phyloP scores from a whole-genome alignment of 1,140 invertebrate species.

The Drosophila subpulchrella region DNA sequence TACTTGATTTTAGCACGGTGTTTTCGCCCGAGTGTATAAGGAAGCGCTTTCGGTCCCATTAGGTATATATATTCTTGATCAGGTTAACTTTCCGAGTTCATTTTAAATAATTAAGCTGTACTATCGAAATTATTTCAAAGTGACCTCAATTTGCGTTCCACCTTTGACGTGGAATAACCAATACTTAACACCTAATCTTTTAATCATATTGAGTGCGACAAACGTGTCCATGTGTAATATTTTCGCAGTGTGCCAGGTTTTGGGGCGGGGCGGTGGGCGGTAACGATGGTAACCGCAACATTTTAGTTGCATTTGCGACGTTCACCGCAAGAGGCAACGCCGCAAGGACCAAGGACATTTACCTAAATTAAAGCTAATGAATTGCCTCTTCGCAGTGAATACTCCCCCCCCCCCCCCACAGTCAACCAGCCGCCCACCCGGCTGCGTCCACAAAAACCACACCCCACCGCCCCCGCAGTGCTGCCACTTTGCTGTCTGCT shows the following conservation, averaged over 20 bases:
- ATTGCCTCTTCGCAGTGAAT: slow-evolving; percentile 72
- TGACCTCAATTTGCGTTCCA: too few relatives aligned
- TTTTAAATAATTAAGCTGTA: too few relatives aligned
- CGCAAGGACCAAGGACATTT: slow-evolving; percentile 82
- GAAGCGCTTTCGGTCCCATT: too few relatives aligned
- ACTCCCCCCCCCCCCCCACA: not conserved
- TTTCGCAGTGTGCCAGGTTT: slow-evolving; percentile 6
- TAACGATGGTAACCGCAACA: slow-evolving; percentile 76
- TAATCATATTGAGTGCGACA: not conserved
- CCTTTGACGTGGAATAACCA: too few relatives aligned
- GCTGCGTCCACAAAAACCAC: slow-evolving; percentile 1
- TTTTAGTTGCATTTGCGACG: slow-evolving; percentile 81
- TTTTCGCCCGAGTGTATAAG: too few relatives aligned
- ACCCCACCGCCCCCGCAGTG: slow-evolving; percentile 20
- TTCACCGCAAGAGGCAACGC: slow-evolving; percentile 77
- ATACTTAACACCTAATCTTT: too few relatives aligned
- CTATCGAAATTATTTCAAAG: too few relatives aligned
- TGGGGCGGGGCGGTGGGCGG: slow-evolving; percentile 36
- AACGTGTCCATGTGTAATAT: not conserved
- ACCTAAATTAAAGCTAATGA: slow-evolving; percentile 83
- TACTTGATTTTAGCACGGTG: too few relatives aligned
- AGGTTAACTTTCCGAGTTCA: too few relatives aligned
- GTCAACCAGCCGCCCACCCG: too few relatives aligned
- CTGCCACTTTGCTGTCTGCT: slow-evolving; percentile 80
- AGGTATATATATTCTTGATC: too few relatives aligned